Base-by-base conservation (phyloP, 92 coral and sea anemone species). In the Hydrozoanthus gracilis region DNA sequence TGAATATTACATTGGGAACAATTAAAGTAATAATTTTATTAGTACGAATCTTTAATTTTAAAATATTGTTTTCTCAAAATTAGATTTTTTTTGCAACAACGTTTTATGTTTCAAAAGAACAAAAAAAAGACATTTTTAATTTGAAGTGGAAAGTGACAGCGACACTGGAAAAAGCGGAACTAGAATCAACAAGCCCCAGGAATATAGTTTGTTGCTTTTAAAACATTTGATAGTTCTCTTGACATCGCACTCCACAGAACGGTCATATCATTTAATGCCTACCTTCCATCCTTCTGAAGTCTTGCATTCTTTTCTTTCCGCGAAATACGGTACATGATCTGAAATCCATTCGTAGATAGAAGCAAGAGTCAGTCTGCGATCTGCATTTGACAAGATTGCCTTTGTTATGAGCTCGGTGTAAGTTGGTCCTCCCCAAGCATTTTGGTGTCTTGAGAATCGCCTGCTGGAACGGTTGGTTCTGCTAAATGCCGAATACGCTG, bases 251-350 rank as follows among this genome's bases (percentile, higher is more conserved):
- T 27, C 39, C 39, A 2, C 39, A 27, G 1, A 27, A 27, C 39
- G 39, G 0, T 27, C 39, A 27, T 27, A 27, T 2, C 39, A 27
- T 27, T 27, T 27, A 27, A 27, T 27, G 39, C 44, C 44, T 49
- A 79, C 84, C 84, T 79, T 79, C 84, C 84, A 79, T 2, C 84
- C 84, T 8, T 62, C 72, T 8, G 84, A 79, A 39, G 84, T 79
- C 48, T 79, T 79, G 54, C 84, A 79, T 6, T 79, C 73, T 62
- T 62, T 79, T 16, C 84, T 79, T 79, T 79, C 84, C 4, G 55
- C 84, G 39, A 79, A 79, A 51, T 79, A 79, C 16, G 84, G 55
- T 11, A 79, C 84, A 17, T 79, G 54, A 50, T 79, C 84, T 47
- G 84, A 47, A n/a, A 79, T 79, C 84, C 84, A 79, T 6, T 79